Percentiles rank a stretch among this genome's conserved stretches.
Evolutionary conservation across 2,113 vertebrate species (phyloP).

Genomic region (Tenrec ecaudatus): DNA sequence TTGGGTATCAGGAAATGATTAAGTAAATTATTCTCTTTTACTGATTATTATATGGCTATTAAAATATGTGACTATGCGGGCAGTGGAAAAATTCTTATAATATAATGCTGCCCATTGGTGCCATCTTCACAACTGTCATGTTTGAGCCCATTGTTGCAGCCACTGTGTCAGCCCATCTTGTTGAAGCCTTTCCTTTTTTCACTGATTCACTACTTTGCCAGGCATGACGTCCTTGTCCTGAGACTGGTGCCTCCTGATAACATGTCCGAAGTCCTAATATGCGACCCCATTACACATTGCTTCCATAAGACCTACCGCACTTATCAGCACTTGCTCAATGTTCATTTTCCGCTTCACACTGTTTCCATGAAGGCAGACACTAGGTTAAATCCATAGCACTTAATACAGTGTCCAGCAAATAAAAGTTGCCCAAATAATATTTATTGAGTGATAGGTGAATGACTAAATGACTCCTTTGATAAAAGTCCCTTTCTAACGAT

Average conservation of each 20-base stretch:
- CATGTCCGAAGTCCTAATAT: too few species aligned
- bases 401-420: conserved; percentile 36
- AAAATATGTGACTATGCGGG: not conserved
- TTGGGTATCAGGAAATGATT: not conserved
- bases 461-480: conserved; percentile 8
- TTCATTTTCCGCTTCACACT: not conserved
- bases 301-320: not conserved
- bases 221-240: too few species aligned
- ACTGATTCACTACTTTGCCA: too few species aligned
- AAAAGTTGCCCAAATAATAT: conserved; percentile 39
- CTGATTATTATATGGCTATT: not conserved
- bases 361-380: not conserved
- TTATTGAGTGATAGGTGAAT: conserved; percentile 20
- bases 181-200: too few species aligned
- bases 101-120: not conserved
- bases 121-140: too few species aligned
- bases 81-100: not conserved
- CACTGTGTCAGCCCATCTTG: too few species aligned
- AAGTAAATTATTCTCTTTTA: conserved; percentile 21
- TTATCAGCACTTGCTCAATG: conserved; percentile 46
- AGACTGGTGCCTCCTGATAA: too few species aligned
- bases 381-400: not conserved
- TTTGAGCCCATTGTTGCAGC: too few species aligned
- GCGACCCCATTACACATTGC: not conserved
- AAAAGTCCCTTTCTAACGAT: not conserved